Evolutionary conservation across 2,113 vertebrate genomes (phyloP), one percentile per base, ranked within the genome.

Genomic region (Cavia porcellus): DNA sequence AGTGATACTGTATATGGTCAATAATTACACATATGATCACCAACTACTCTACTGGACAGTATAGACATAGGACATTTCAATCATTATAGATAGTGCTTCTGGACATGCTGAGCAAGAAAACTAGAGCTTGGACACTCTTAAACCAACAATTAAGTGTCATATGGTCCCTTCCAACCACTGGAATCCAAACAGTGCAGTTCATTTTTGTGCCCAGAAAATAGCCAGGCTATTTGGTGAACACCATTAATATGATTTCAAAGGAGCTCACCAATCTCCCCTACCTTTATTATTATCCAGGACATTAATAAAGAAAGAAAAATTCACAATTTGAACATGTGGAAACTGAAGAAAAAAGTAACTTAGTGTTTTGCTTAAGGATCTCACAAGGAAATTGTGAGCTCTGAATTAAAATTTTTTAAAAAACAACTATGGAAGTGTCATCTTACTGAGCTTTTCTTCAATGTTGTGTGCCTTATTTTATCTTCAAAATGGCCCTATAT

Each of bases 341-440:
- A 74, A 62, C 38, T n/a, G 38, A 83, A 52, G 30, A 32, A 70
- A 20, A 81, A 64, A 38, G 22, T 20, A 20, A 83, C 5, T 57
- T 57, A 77, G 5, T 17, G 35, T 38, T 59, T 85, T 79, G 28
- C 52, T 80, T 22, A 22, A 89, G 19, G 19, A 55, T 95, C 17
- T 92, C 81, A 72, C 11, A 66, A 42, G 7, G 35, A 92, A 86
- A 32, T n/a, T 89, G 50, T 77, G 45, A 82, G 32, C 42, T 94
- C 75, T 75, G 82, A 80, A 68, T 92, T 96, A 47, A 85, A 77
- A 28, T 93, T 74, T 74, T 70, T 74, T 74, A 70, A 93, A 52
- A 47, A 85, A 57, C 42, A 77, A 0, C 61, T 57, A 66, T 1
- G 66, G 57, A 30, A 45, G 7, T 82, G 61, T 52, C 42, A 35